Evolutionary conservation across 2,888 invertebrate species (phyloP), one percentile per base, ranked within the genome.

Genomic region (Endomychus coccineus): DNA sequence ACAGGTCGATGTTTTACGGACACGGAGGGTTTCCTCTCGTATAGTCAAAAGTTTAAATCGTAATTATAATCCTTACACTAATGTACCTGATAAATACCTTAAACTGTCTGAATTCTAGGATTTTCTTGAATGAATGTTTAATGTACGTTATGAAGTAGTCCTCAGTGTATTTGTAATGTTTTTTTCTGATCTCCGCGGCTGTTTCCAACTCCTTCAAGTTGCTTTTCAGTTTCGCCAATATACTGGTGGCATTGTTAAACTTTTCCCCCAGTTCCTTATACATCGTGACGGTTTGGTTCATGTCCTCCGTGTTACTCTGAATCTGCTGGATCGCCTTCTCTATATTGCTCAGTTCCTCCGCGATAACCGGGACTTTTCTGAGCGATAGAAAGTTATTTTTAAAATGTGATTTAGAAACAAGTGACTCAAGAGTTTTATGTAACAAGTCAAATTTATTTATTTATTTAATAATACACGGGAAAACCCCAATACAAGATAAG

Each of bases 61-160:
- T 10, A 62, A 50, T 5, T 59, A 52, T 39, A 51, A 9, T 35
- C 11, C 17, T 16, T 23, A 17, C 5, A 17, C 17, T 14, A n/a
- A n/a, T n/a, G n/a, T n/a, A 30, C 10, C 11, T 9, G 9, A 29
- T 6, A 27, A 21, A 57, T 60, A 77, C 77, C 52, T 73, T 69
- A 55, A 76, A 80, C 3, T 74, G 71, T 42, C 78, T 62, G 23
- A 73, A 52, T 17, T 66, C 64, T 12, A 80, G 61, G 27, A 78
- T 70, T 15, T 69, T 68, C 44, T 69, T 66, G 56, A 80, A 80
- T 2, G 68, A 61, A 36, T 57, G 50, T 39, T 66, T 62, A 3
- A 71, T 62, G 30, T 52, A 62, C 10, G 51, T 48, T 4, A 64
- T 57, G 27, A 70, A 68, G 25, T 56, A 57, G 28, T 56, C 55